These are phyloP conservation scores for Psammodynastes pulverulentus DNA, from an alignment of 2,113 vertebrate genomes.

Conservation along the genomic window DNA sequence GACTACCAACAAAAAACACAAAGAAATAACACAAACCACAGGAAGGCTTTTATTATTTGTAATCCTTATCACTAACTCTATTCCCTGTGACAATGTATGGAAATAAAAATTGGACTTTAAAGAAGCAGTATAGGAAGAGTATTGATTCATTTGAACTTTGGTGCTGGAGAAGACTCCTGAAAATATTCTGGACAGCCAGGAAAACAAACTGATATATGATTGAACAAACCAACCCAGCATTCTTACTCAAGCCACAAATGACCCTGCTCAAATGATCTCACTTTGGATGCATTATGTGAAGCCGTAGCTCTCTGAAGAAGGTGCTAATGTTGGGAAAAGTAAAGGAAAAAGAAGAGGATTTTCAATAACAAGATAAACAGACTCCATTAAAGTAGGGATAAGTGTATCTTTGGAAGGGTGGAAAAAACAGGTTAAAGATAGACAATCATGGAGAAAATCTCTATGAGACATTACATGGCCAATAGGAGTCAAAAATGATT, in stretches of 20 bases:
- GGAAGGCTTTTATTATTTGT: background rate
- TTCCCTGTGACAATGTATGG: background rate
- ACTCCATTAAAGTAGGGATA: background rate
- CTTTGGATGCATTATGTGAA: background rate
- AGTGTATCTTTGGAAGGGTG: background rate
- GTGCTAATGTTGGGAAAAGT: background rate
- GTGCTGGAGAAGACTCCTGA: background rate
- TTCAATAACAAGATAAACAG: background rate
- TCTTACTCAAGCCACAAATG: background rate
- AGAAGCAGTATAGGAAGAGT: background rate
- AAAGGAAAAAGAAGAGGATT: background rate
- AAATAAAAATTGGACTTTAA: background rate
- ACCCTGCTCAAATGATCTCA: background rate
- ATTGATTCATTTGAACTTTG: background rate
- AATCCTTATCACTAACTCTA: background rate
- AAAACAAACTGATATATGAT: background rate
- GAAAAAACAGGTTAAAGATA: background rate
- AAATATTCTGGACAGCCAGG: background rate
- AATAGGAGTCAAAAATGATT: background rate
- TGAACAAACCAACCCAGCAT: background rate
- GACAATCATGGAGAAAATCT: background rate
- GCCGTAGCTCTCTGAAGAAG: background rate
- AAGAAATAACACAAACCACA: no score
- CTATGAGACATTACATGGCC: background rate
- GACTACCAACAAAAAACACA: background rate